Conservation (phyloP, 2,113 vertebrate genomes). For the Phaethornis superciliosus region DNA sequence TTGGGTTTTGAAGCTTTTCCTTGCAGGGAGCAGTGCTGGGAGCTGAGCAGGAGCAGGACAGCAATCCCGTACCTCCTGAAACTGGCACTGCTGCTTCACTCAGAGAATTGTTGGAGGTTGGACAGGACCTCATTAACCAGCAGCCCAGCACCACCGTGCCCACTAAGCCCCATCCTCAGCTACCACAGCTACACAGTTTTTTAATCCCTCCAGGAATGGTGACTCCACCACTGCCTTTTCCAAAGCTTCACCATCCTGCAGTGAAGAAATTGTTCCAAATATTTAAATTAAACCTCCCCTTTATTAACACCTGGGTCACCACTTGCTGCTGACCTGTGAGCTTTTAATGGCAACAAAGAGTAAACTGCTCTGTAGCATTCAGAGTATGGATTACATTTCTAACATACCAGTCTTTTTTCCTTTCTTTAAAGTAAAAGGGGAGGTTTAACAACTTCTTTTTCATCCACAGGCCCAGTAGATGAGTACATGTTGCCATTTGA, state of each 20-base stretch:
- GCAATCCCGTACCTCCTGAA: neutral
- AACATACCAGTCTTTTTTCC: accelerated
- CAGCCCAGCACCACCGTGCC: too few relatives aligned
- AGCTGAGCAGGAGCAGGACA: accelerated
- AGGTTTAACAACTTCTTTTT: neutral
- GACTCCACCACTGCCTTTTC: too few relatives aligned
- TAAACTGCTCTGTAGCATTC: accelerated
- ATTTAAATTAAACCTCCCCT: too few relatives aligned
- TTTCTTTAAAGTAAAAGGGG: neutral
- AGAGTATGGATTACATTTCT: accelerated
- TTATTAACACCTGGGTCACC: accelerated
- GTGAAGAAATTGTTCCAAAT: too few relatives aligned
- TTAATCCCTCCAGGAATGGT: too few relatives aligned
- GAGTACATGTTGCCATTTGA: conserved; percentile 98
- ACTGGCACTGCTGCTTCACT: neutral
- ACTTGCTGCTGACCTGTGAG: neutral
- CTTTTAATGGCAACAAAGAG: neutral
- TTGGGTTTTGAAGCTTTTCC: accelerated
- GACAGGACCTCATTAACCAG: too few relatives aligned
- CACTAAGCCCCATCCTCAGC: too few relatives aligned
- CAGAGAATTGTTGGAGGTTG: too few relatives aligned
- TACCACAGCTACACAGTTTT: too few relatives aligned
- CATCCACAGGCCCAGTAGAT: conserved; percentile 88
- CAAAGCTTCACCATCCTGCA: too few relatives aligned
- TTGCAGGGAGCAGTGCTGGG: neutral